Conservation (phyloP, 2,113 vertebrate genomes). For the Apodemus speciosus region DNA sequence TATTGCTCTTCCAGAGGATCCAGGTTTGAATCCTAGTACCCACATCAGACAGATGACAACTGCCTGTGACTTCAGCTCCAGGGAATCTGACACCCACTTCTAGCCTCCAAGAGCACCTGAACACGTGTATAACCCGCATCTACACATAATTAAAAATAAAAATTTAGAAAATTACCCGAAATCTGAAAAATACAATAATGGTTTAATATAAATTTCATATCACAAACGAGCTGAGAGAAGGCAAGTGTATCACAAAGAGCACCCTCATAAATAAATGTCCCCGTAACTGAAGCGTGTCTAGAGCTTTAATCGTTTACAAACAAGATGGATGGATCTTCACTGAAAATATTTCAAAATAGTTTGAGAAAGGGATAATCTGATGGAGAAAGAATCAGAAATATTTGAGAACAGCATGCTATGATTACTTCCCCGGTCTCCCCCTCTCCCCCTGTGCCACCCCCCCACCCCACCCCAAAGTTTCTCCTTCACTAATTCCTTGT, state of each 20-base stretch:
- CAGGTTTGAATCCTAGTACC: no score
- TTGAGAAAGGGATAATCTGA: background rate
- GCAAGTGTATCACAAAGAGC: background rate
- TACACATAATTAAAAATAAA: background rate
- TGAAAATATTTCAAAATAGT: slow-evolving; percentile 21
- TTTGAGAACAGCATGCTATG: background rate
- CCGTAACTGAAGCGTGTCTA: background rate
- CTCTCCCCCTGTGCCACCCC: no score
- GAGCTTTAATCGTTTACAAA: slow-evolving; percentile 27
- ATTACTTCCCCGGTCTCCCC: no score
- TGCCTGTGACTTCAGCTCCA: no score
- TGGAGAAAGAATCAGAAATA: slow-evolving; percentile 27
- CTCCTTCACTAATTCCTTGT: slow-evolving; percentile 1
- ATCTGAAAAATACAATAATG: background rate
- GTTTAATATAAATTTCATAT: slow-evolving; percentile 29
- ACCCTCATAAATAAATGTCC: background rate
- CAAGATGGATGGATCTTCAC: background rate
- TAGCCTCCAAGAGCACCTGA: no score
- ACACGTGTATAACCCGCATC: background rate
- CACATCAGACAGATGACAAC: no score
- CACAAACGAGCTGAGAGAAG: background rate
- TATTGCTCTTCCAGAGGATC: no score
- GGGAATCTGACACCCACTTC: no score
- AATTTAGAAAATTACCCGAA: background rate
- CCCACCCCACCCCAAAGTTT: background rate